Conservation (phyloP, 2,113 vertebrate species). For the Irena cyanogastra region DNA sequence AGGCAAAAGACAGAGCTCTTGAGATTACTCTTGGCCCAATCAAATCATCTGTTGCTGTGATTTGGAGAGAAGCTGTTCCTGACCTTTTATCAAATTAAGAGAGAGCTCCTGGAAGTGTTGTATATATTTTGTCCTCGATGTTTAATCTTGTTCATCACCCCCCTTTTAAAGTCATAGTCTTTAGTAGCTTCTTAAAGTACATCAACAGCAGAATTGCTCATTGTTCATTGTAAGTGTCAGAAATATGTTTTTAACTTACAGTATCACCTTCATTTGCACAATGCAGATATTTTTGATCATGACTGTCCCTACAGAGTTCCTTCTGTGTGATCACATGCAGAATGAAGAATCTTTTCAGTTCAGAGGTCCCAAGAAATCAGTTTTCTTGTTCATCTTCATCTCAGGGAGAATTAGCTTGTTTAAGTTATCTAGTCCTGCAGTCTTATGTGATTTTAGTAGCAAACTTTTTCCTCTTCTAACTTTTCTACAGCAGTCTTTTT, state of each 20-base stretch:
- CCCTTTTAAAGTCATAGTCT: not conserved
- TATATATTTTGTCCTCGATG: not conserved
- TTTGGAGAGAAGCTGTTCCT: not conserved
- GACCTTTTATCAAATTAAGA: not conserved
- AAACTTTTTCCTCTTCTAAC: not conserved
- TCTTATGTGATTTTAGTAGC: not conserved
- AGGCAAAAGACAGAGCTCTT: not conserved
- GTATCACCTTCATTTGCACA: not conserved
- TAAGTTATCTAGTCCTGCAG: not conserved
- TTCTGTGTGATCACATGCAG: not conserved
- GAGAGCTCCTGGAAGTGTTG: not conserved
- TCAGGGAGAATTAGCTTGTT: not conserved
- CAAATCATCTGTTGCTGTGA: not conserved
- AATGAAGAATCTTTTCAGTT: not conserved
- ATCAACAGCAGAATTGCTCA: not conserved
- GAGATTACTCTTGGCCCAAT: not conserved
- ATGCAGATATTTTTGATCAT: not conserved
- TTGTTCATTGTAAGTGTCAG: slow-evolving; percentile 50
- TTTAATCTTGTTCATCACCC: not conserved
- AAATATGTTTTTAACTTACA: slow-evolving; percentile 2
- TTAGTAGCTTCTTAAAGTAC: not conserved
- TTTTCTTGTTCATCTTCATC: not conserved
- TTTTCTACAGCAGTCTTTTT: not conserved
- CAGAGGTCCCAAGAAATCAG: not conserved
- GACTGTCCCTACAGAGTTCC: not conserved